These are phyloP conservation scores for Hypothenemus hampei DNA, from an alignment of 1,140 invertebrate species.

Conservation along the genomic window DNA sequence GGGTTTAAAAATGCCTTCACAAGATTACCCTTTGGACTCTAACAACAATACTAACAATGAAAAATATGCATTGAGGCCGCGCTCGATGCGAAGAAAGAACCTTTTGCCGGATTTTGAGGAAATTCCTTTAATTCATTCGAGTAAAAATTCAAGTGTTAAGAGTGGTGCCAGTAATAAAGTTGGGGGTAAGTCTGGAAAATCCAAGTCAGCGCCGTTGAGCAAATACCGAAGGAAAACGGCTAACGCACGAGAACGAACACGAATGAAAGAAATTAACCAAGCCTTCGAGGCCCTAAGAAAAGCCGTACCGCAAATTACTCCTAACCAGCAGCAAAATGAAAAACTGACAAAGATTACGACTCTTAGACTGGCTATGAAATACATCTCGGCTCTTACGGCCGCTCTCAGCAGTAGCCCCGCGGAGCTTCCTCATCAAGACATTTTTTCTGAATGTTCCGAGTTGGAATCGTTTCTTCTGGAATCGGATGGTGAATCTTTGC, in stretches of 20 bases:
- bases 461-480: slow-evolving; percentile 41
- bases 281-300: slow-evolving; percentile 76
- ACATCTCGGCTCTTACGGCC: slow-evolving; percentile 65
- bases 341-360: slow-evolving; percentile 88
- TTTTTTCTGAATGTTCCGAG: slow-evolving; percentile 41
- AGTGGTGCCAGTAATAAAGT: slow-evolving; percentile 4
- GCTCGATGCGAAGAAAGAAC: slow-evolving; percentile 33
- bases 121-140: slow-evolving; percentile 5
- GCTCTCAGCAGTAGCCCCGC: slow-evolving; percentile 37
- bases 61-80: slow-evolving; percentile 42
- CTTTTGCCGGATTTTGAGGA: slow-evolving; percentile 27
- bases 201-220: slow-evolving; percentile 74
- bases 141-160: too few species aligned
- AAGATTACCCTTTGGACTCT: slow-evolving; percentile 25
- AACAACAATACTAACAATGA: slow-evolving; percentile 35
- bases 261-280: slow-evolving; percentile 85
- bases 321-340: slow-evolving; percentile 53
- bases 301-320: slow-evolving; percentile 61
- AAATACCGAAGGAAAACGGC: slow-evolving; percentile 87
- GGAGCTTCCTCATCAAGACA: slow-evolving; percentile 27
- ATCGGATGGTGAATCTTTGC: slow-evolving; percentile 43
- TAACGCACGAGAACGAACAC: slow-evolving; percentile 76
- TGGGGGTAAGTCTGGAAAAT: slow-evolving; percentile 52
- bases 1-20: slow-evolving; percentile 31
- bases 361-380: slow-evolving; percentile 79